Evolutionary conservation across 2,888 invertebrate genomes (phyloP), one percentile per base, ranked within the genome.

Genomic region (Sinelater perroti): DNA sequence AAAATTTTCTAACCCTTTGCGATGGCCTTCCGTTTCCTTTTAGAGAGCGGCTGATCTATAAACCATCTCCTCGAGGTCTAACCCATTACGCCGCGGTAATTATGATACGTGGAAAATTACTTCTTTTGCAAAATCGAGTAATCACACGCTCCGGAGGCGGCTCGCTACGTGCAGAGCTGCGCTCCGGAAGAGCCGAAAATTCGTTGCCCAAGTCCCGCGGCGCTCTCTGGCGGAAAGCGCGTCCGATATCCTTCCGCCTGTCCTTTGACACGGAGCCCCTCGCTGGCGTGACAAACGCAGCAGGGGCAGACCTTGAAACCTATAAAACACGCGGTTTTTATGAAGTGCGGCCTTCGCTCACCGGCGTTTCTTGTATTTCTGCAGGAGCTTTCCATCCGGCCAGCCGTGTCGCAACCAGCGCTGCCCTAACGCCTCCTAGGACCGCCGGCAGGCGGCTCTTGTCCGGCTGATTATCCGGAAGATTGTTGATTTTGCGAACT

Each of bases 221-320:
- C 4, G 14, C 5, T 35, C 5, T 2, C 3, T 5, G n/a, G n/a
- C n/a, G 3, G n/a, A 30, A 4, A 30, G 3, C n/a, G n/a, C n/a
- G n/a, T n/a, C n/a, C n/a, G 5, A 10, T 20, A 38, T 40, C 24
- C 24, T 40, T 40, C 5, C 7, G 16, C 13, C 24, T 47, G 47
- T 47, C 47, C 47, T 33, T 21, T 31, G 47, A 33, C 35, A 47
- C 10, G 47, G 47, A 35, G 28, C 17, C 18, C 45, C 45, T 36
- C 13, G 38, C 21, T 17, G 20, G 31, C 44, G 52, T 52, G 52
- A 52, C 44, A 52, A 28, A 44, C 42, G 28, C 44, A 52, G 33
- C 51, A 53, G 57, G 54, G 52, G 58, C 40, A n/a, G 11, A 61
- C 64, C 64, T 64, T 64, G 64, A 60, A 62, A 51, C 55, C 26